These are phyloP conservation scores for Otolemur garnettii DNA, from an alignment of 2,113 vertebrate species.

Conservation along the genomic window DNA sequence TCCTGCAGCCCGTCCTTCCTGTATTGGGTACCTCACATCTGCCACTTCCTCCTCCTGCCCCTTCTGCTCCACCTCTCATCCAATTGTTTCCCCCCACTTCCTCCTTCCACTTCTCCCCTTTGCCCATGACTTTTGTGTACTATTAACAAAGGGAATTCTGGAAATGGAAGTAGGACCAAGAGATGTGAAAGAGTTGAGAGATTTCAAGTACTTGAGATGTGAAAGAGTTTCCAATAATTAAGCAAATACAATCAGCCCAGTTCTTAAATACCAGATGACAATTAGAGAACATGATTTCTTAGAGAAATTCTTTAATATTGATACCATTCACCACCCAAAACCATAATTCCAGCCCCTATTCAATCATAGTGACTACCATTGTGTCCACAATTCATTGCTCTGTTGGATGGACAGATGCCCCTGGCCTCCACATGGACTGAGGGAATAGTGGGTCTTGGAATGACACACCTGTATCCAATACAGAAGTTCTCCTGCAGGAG, in stretches of 20 bases:
- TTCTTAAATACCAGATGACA: not conserved
- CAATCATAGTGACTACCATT: not conserved
- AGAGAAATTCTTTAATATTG: not conserved
- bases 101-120: not conserved
- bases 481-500: too few species aligned
- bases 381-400: not conserved
- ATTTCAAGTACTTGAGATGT: not conserved
- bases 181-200: too few species aligned
- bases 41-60: not conserved
- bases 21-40: rapidly evolving
- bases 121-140: not conserved
- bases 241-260: not conserved
- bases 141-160: not conserved
- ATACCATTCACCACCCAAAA: not conserved
- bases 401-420: not conserved
- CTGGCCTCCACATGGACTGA: not conserved
- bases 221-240: not conserved
- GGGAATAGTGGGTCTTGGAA: too few species aligned
- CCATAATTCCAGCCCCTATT: not conserved
- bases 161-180: not conserved
- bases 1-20: not conserved
- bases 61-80: too few species aligned
- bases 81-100: not conserved
- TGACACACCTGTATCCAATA: too few species aligned
- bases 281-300: not conserved